Base-by-base conservation (phyloP, 2,888 invertebrate genomes). In the Chymomyza procnemis region DNA sequence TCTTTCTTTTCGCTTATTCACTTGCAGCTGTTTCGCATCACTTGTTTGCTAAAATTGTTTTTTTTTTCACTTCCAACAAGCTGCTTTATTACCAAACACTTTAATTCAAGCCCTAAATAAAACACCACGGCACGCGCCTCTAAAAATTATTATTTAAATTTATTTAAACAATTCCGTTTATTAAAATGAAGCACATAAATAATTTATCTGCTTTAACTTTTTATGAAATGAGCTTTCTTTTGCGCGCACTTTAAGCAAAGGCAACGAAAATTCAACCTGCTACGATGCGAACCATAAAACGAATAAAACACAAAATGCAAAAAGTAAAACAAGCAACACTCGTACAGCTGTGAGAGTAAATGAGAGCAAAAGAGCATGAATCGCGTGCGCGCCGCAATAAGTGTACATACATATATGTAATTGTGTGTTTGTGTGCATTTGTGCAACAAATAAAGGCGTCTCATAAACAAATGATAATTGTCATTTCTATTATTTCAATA, bases 211-310 rank as follows among this genome's bases (percentile, higher is more conserved):
- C 26, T 0, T 9, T 41, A 41, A 41, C 12, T 41, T 12, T 12
- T 2, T 2, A 12, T 2, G 34, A 12, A 41, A 41, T 14, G 9
- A 41, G 12, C 34, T 41, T 41, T 9, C 12, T 12, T 41, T 19
- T n/a, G 18, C 9, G 58, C 57, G 57, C 76, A 71, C 71, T 69
- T 73, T 66, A 52, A 30, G 19, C 66, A 66, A 66, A 55, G 52
- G 63, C 66, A 71, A 63, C 34, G 59, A 19, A 54, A 67, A 73
- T 71, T 64, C 60, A 74, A 76, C 74, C 71, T 73, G 67, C 73
- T 64, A 30, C 74, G 67, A 54, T 56, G 75, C 75, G 69, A 68
- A 75, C 65, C 65, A 62, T 66, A 75, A 75, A 67, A 67, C 75
- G 75, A 75, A 75, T 75, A 75, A 50, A 75, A 19, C 50, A 14